Evolutionary conservation across 2,113 vertebrate species (phyloP).

Genomic region (Hippocampus zosterae): DNA sequence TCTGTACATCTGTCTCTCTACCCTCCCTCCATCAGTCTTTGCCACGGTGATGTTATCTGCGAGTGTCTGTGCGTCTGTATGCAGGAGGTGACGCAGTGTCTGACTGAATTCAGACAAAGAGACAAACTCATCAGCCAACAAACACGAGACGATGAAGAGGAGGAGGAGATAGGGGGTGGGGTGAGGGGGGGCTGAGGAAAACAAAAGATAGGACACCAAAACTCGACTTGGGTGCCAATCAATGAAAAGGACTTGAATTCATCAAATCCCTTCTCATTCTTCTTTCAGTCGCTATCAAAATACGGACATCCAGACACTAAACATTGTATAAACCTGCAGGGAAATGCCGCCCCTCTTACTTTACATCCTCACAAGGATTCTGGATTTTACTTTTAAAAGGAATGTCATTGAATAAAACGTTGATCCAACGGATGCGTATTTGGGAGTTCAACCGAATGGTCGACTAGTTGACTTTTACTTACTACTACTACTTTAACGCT

Average conservation of each 20-base stretch:
- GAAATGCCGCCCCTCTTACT: slow-evolving; percentile 44
- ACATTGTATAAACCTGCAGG: slow-evolving; percentile 49
- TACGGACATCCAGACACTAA: slow-evolving; percentile 40
- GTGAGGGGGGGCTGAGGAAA: slow-evolving; percentile 21
- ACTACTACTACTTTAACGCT: too few species aligned
- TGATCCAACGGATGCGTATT: too few species aligned
- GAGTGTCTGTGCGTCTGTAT: slow-evolving; percentile 79
- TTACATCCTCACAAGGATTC: slow-evolving; percentile 23
- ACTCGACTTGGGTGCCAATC: slow-evolving; percentile 67
- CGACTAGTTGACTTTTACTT: too few species aligned
- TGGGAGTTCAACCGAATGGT: too few species aligned
- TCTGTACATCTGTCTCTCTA: slow-evolving; percentile 79
- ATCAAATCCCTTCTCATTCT: slow-evolving; percentile 31
- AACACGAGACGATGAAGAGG: slow-evolving; percentile 47
- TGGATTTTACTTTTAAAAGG: slow-evolving; percentile 25
- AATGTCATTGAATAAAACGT: neutral
- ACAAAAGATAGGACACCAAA: slow-evolving; percentile 71
- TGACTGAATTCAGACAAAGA: slow-evolving; percentile 79
- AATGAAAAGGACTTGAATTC: slow-evolving; percentile 64
- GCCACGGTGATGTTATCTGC: slow-evolving; percentile 79
- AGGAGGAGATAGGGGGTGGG: neutral
- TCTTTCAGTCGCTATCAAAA: slow-evolving; percentile 42
- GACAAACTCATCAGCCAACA: slow-evolving; percentile 78
- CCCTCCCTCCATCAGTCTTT: slow-evolving; percentile 51
- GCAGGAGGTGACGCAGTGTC: slow-evolving; percentile 84